Evolutionary conservation across 1,140 invertebrate genomes (phyloP).

Genomic region (Bombus haemorrhoidalis): DNA sequence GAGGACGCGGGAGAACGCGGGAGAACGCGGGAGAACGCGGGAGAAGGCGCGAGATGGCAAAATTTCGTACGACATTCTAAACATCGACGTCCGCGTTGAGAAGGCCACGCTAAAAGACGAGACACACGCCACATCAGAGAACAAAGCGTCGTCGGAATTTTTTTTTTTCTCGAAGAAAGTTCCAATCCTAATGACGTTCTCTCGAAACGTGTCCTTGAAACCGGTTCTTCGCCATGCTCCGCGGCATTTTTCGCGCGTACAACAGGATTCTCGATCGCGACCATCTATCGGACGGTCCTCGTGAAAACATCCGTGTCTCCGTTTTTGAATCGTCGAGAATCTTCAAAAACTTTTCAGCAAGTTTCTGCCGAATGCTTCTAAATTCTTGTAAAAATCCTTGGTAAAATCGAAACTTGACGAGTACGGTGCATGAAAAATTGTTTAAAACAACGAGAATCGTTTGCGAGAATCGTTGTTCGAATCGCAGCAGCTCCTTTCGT

Average conservation of each 20-base stretch:
- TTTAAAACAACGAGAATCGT: background rate
- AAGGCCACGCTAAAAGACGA: background rate
- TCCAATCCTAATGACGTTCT: constrained; percentile 31
- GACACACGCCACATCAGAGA: background rate
- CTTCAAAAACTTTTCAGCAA: background rate
- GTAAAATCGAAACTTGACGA: background rate
- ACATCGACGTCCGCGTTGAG: background rate
- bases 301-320: background rate
- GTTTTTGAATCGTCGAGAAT: background rate
- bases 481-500: background rate
- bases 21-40: too few species aligned
- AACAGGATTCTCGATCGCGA: background rate
- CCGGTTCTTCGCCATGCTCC: background rate
- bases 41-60: too few species aligned
- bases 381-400: background rate
- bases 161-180: constrained; percentile 17
- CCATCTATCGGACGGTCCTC: background rate
- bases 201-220: constrained; percentile 27
- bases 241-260: background rate
- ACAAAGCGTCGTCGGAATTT: constrained; percentile 22
- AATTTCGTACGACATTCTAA: background rate
- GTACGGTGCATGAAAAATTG: background rate
- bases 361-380: background rate
- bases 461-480: background rate
- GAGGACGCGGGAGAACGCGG: too few species aligned